Evolutionary conservation across 2,888 invertebrate genomes (phyloP).

Genomic region (Gandaritis pyraliata): DNA sequence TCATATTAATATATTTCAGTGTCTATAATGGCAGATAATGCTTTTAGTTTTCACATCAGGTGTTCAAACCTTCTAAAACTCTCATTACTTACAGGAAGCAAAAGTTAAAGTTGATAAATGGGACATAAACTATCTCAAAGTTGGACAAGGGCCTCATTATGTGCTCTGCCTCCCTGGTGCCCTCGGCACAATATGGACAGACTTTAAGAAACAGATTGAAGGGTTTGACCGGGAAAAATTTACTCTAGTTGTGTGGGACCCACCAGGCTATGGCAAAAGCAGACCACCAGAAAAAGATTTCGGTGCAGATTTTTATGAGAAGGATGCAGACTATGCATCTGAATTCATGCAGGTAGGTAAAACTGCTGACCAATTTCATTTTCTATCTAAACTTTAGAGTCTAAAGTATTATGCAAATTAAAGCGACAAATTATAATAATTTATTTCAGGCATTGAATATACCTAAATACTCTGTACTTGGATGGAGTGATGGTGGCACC

Average conservation of each 20-base stretch:
- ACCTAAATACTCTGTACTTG: constrained; percentile 89
- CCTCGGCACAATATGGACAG: constrained; percentile 91
- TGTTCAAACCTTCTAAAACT: neutral
- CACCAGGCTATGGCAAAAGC: constrained; percentile 94
- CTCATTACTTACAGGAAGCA: constrained; percentile 79
- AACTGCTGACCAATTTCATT: neutral
- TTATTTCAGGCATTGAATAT: constrained; percentile 83
- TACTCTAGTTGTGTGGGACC: constrained; percentile 91
- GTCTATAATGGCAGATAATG: too few species aligned
- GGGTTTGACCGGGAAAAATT: constrained; percentile 86
- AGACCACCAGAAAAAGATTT: constrained; percentile 91
- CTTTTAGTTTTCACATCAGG: too few species aligned
- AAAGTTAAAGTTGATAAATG: constrained; percentile 86
- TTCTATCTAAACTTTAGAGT: too few species aligned
- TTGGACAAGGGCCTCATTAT: constrained; percentile 84
- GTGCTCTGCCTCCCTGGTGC: constrained; percentile 92
- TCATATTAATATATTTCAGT: too few species aligned
- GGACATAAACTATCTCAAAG: constrained; percentile 83
- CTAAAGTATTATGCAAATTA: too few species aligned
- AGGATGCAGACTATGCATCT: constrained; percentile 89
- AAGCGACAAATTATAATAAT: neutral
- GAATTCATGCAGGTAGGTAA: constrained; percentile 87
- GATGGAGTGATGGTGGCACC: constrained; percentile 96
- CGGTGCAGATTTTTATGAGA: constrained; percentile 87
- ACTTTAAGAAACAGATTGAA: constrained; percentile 91